phyloP scores from a whole-genome alignment of 2,113 vertebrate genomes.

The Lagopus muta region DNA sequence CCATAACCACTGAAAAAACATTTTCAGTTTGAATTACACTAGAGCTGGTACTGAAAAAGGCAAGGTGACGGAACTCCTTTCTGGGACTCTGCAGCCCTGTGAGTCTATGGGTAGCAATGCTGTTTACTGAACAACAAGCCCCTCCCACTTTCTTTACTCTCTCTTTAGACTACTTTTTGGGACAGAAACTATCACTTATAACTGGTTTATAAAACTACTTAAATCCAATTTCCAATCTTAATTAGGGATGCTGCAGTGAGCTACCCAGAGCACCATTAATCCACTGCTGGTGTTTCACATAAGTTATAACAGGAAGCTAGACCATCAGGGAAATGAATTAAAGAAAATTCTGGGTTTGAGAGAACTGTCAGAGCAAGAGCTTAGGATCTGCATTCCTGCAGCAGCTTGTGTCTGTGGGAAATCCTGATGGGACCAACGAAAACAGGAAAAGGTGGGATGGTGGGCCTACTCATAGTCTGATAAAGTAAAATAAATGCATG shows the following conservation, averaged over 20 bases:
- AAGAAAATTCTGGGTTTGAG: background rate
- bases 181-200: background rate
- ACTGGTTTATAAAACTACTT: background rate
- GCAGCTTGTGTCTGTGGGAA: background rate
- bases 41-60: background rate
- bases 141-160: background rate
- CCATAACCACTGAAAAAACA: background rate
- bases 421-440: background rate
- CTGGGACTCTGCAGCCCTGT: background rate
- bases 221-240: constrained; percentile 28
- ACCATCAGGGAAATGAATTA: constrained; percentile 30
- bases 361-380: background rate
- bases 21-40: background rate
- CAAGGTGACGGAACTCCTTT: background rate
- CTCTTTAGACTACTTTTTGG: background rate
- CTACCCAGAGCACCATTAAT: constrained; percentile 27
- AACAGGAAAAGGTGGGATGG: constrained; percentile 29
- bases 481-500: background rate
- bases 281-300: background rate
- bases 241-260: background rate
- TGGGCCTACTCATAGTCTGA: background rate
- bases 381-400: background rate
- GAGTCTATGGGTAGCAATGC: background rate
- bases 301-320: constrained; percentile 2
- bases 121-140: background rate